These are phyloP conservation scores for Pissodes strobi DNA, from an alignment of 1,140 invertebrate genomes.

Conservation along the genomic window DNA sequence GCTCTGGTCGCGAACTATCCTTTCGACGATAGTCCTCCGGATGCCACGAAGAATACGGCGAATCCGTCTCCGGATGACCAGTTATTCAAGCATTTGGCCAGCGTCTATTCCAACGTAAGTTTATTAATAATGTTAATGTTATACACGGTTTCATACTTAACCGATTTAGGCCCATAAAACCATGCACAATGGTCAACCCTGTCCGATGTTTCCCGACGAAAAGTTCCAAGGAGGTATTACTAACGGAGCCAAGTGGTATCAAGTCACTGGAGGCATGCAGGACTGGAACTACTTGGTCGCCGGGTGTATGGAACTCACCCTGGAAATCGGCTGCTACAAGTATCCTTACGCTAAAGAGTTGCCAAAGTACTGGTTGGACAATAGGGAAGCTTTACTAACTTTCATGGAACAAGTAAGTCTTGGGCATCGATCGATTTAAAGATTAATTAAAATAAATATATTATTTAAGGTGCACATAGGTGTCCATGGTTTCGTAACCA, in stretches of 20 bases:
- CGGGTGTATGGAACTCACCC: conserved; percentile 92
- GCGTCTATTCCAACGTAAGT: conserved; percentile 79
- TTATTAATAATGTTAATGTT: too few species aligned
- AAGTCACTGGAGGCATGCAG: conserved; percentile 92
- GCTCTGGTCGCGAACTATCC: conserved; percentile 94
- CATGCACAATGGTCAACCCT: conserved; percentile 80
- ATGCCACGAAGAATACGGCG: conserved; percentile 31
- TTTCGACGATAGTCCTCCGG: conserved; percentile 72
- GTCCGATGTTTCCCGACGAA: conserved; percentile 68
- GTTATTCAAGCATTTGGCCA: conserved; percentile 81
- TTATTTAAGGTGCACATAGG: conserved; percentile 77
- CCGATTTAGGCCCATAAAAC: conserved; percentile 69
- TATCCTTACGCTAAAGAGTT: conserved; percentile 79
- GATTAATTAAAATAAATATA: not conserved
- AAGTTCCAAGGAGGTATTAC: conserved; percentile 83
- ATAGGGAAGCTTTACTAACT: conserved; percentile 80
- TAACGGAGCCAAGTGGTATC: conserved; percentile 93
- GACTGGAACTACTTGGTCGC: conserved; percentile 96
- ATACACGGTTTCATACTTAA: too few species aligned
- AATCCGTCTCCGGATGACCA: conserved; percentile 81
- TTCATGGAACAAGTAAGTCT: conserved; percentile 82
- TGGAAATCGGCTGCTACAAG: conserved; percentile 94
- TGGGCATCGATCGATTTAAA: not conserved
- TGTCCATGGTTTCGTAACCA: conserved; percentile 82
- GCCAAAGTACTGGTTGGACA: conserved; percentile 84